phyloP scores from a whole-genome alignment of 2,888 invertebrate genomes.

The Caenorhabditis sulstoni region DNA sequence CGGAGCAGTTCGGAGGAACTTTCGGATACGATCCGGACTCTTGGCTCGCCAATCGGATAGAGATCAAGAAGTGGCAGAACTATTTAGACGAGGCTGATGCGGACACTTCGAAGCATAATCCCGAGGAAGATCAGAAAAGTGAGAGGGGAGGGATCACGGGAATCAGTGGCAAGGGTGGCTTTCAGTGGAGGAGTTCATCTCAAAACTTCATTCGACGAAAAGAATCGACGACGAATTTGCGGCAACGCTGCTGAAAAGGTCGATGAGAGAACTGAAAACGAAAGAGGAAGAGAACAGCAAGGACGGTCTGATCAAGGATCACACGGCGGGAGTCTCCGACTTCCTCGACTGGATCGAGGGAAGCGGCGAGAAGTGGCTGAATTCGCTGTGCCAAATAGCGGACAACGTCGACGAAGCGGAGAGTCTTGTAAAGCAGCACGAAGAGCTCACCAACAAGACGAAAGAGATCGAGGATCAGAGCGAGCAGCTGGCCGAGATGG shows the following conservation, averaged over 20 bases:
- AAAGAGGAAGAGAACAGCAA: constrained; percentile 63
- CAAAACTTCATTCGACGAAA: constrained; percentile 42
- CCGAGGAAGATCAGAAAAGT: constrained; percentile 47
- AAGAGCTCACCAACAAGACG: constrained; percentile 83
- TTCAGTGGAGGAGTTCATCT: constrained; percentile 55
- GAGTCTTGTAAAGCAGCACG: constrained; percentile 87
- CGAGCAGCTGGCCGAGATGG: constrained; percentile 87
- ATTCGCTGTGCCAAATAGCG: constrained; percentile 84
- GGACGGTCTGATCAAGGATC: constrained; percentile 67
- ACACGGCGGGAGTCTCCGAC: constrained; percentile 68
- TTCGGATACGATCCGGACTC: constrained; percentile 86
- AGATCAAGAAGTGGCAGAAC: constrained; percentile 46
- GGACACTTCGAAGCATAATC: constrained; percentile 37
- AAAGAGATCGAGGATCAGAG: constrained; percentile 88
- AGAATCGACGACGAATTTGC: constrained; percentile 58
- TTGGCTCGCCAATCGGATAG: constrained; percentile 85
- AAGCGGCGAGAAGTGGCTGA: constrained; percentile 87
- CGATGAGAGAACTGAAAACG: constrained; percentile 52
- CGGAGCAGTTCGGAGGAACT: constrained; percentile 87
- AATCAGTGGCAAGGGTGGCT: too few species aligned
- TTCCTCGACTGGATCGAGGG: constrained; percentile 81
- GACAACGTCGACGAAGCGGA: constrained; percentile 85
- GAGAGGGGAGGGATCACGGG: too few species aligned
- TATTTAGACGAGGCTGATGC: constrained; percentile 35
- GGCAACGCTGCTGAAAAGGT: constrained; percentile 46